Evolutionary conservation across 2,888 invertebrate species (phyloP).

Genomic region (Ormyrus thymus): DNA sequence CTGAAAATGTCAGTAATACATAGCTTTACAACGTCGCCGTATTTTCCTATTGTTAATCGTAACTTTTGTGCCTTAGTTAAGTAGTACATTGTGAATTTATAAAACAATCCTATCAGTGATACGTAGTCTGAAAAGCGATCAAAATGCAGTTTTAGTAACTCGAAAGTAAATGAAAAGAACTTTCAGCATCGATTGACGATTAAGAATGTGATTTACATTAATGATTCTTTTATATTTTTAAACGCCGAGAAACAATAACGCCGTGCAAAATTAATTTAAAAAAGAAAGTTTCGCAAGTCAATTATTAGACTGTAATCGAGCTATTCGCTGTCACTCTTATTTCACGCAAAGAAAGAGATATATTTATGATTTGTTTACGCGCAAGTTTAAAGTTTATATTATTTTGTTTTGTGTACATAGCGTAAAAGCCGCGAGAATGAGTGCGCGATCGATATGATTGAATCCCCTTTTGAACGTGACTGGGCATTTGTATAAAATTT

Average conservation of each 20-base stretch:
- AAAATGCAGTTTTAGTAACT: conserved; percentile 4
- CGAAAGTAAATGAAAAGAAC: neutral
- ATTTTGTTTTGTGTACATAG: conserved; percentile 62
- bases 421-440: conserved; percentile 1
- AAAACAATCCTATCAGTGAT: conserved; percentile 23
- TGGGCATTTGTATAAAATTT: conserved; percentile 61
- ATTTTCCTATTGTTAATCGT: neutral
- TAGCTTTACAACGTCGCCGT: no score
- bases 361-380: conserved; percentile 56
- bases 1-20: no score
- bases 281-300: neutral
- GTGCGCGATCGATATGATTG: conserved; percentile 10
- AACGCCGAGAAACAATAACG: no score
- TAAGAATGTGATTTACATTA: neutral
- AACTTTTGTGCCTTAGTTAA: neutral
- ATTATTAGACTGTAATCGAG: conserved; percentile 19
- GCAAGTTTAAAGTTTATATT: conserved; percentile 59
- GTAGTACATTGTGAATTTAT: no score
- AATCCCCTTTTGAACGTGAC: conserved; percentile 39
- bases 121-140: neutral
- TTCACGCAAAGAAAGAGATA: conserved; percentile 14
- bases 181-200: conserved; percentile 11
- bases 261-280: no score
- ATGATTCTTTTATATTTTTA: no score
- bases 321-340: conserved; percentile 40